Evolutionary conservation across 2,888 invertebrate species (phyloP), one percentile per base, ranked within the genome.

Genomic region (Nesidiocoris tenuis): DNA sequence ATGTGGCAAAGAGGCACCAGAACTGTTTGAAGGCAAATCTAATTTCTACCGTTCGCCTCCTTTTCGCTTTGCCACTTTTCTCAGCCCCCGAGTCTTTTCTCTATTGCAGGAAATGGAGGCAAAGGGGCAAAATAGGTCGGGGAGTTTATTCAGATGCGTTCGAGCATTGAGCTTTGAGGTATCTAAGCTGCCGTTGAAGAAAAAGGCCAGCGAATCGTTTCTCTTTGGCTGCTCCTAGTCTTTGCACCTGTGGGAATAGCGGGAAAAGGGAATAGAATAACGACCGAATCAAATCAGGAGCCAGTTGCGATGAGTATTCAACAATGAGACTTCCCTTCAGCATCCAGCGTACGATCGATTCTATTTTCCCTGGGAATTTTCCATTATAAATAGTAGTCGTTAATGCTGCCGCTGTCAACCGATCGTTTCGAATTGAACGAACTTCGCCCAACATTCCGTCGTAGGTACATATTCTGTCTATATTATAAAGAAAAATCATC

Each of bases 71-170:
- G 59, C 70, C 70, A 70, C 70, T 59, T 67, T n/a, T 19, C 21
- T 1, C 22, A 22, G 5, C 22, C 19, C 59, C 2, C 23, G 17
- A 59, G 17, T 56, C n/a, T 19, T n/a, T 18, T 17, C 22, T 56
- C 18, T 23, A n/a, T n/a, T 17, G 55, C 22, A n/a, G 57, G 59
- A 59, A 57, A 59, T 5, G 54, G n/a, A 59, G 59, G 12, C 16
- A 25, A 16, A 67, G 54, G 21, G 67, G 63, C 63, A 21, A 24
- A 70, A 59, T 70, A 70, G 24, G 59, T 39, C 2, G 57, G 57
- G 7, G 59, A 59, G 70, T 70, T 70, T 70, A 70, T 70, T 70
- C 70, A 70, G 70, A 70, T 70, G 59, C 24, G 70, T 70, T 70
- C 59, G 70, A 70, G 23, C 56, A 57, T 2, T 67, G 56, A 67